Evolutionary conservation across 2,797 vertebrate genomes (phyloP), one percentile per base, ranked within the genome.

Genomic region (Zalophus californianus): DNA sequence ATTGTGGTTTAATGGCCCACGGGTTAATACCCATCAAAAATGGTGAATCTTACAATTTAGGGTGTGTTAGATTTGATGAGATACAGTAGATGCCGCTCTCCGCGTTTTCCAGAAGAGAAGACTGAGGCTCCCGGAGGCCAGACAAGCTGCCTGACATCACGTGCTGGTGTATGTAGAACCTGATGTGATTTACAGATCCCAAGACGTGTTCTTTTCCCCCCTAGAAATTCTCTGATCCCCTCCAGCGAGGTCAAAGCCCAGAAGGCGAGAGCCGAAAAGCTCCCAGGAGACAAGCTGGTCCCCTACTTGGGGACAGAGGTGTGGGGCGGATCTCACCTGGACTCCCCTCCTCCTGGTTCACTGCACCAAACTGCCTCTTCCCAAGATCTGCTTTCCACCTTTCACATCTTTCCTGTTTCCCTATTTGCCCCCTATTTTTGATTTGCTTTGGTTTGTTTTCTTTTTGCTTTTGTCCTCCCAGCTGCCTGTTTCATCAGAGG

Each of bases 381-480:
- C 35, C 4, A 54, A 13, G n/a, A n/a, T 0, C 20, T 38, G 4
- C 20, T 44, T 75, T 80, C 83, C 56, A 38, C 35, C 64, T 70
- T 68, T 56, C 44, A 41, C 8, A 15, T 84, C 13, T 70, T 79
- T 89, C 79, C 85, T 72, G 14, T 94, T 86, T 94, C 38, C 62
- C 62, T 62, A 32, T 15, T 62, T 90, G 2, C 18, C n/a, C 16
- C 35, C 66, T 11, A 12, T 38, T 90, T 79, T 90, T 68, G 32
- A 72, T 21, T 50, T 38, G 27, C 54, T 89, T 83, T 62, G 32
- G n/a, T 70, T 52, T 77, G 41, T 77, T 85, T 58, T 7, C 4
- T 56, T 80, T 86, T 70, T 32, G 18, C 48, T 77, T 77, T 95
- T 97, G 52, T 95, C 73, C 88, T 91, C 15, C 25, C 50, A 50